These are phyloP conservation scores for Platyrinchus mystaceus DNA, from an alignment of 2,797 vertebrate species.

Conservation along the genomic window DNA sequence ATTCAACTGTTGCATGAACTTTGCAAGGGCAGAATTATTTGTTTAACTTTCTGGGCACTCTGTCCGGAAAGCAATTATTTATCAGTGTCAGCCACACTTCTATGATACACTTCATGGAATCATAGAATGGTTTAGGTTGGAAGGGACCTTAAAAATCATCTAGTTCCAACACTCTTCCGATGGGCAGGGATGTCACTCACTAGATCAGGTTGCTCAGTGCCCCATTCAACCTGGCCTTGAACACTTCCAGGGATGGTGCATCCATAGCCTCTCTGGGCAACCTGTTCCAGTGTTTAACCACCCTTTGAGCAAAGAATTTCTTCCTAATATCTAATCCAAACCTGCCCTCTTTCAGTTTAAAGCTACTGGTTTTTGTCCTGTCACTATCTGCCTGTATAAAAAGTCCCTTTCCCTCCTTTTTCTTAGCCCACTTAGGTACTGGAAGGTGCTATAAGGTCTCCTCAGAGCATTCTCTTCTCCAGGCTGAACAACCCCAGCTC, in stretches of 20 bases:
- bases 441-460: neutral
- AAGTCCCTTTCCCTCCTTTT: neutral
- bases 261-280: neutral
- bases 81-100: neutral
- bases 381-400: neutral
- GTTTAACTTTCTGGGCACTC: neutral
- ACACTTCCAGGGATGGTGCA: neutral
- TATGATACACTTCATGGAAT: neutral
- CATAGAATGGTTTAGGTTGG: neutral
- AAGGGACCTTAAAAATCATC: neutral
- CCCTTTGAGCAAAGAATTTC: neutral
- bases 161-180: neutral
- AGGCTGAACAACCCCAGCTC: neutral
- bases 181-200: accelerated
- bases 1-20: neutral
- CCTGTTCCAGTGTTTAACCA: neutral
- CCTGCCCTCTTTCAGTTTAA: neutral
- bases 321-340: neutral
- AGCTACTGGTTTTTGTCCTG: neutral
- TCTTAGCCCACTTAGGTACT: neutral
- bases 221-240: neutral
- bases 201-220: neutral
- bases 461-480: neutral
- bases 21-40: neutral
- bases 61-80: neutral